Evolutionary conservation across 2,113 vertebrate species (phyloP), one percentile per base, ranked within the genome.

Genomic region (Rhadina sibilatrix): DNA sequence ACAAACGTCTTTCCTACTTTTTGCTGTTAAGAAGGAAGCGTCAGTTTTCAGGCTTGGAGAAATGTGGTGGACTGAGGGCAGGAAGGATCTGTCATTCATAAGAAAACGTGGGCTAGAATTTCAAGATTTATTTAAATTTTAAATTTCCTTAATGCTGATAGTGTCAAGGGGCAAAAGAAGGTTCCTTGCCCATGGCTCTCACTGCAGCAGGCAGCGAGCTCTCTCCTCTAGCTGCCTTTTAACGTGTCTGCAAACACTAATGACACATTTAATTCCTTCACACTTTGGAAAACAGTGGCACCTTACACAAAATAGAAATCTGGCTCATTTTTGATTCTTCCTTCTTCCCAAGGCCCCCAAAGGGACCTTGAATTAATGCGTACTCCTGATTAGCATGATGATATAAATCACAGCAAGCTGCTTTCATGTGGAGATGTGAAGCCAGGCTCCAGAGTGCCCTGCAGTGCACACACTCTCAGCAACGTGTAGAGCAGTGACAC

Each of bases 1-100:
- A 86, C 95, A 94, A 78, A 95, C 3, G 15, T 96, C 96, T 97
- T 92, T 97, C 87, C 94, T 91, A 92, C 95, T 92, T 92, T 96
- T 65, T 87, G 92, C 94, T 97, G 89, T 65, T 96, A 78, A 96
- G 95, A 95, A 96, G 89, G 94, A 95, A 93, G 93, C 60, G 20
- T 97, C 94, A 92, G 92, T 83, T 97, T 97, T 96, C 72, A 56
- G 87, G 52, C 79, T 77, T 47, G 52, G 93, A 95, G 87, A 94
- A 93, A 71, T 33, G 78, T 72, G 94, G 86, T 76, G 81, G 79
- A 94, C 68, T 89, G 63, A 91, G 90, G 96, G 90, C 96, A 96
- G 96, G 95, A 96, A 95, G 76, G 93, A 94, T 69, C 71, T 96
- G 96, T 92, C 94, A 90, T 94, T 93, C 94, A 83, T 49, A 86